Evolutionary conservation across 2,113 vertebrate genomes (phyloP), one percentile per base, ranked within the genome.

Genomic region (Lophotis ruficrista): DNA sequence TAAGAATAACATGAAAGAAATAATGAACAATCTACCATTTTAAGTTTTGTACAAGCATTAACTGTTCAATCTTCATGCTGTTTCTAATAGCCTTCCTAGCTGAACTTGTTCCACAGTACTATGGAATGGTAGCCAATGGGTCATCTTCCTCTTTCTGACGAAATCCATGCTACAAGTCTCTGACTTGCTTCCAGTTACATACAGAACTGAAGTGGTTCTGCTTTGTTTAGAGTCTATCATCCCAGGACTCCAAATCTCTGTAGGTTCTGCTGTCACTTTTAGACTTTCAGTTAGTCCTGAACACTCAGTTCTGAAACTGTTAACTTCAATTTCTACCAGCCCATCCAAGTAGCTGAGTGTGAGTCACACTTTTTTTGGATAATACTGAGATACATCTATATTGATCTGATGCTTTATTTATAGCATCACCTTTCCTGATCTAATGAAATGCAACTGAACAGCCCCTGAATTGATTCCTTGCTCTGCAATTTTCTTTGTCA

Each of bases 281-380:
- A 83, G 53, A 71, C 47, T 84, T 43, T 54, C 7, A 54, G 45
- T 90, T 50, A 51, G 37, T 73, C 41, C 51, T 33, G 3, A 53
- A 73, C 64, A 83, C 53, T 89, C 24, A 54, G 18, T 83, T 93
- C 58, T 57, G 54, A 64, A 80, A 69, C 33, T 28, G 56, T 92
- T 89, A 82, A 38, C 62, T 89, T 20, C 25, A 68, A 83, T 95
- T 96, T 87, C 80, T 35, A 71, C 7, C n/a, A 89, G 41, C 65
- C 22, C 43, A 53, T 89, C 71, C 45, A 83, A 78, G 50, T 31
- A 96, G 43, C n/a, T 86, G 53, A 38, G 84, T 60, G 53, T 90
- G 82, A 93, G 83, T 94, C 83, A 90, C 24, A 69, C 58, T 92
- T 84, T 94, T 90, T 78, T 30, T 51, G 65, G 54, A 72, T 89